Conservation (phyloP, 2,888 invertebrate genomes). For the Iselma pallidipennis region DNA sequence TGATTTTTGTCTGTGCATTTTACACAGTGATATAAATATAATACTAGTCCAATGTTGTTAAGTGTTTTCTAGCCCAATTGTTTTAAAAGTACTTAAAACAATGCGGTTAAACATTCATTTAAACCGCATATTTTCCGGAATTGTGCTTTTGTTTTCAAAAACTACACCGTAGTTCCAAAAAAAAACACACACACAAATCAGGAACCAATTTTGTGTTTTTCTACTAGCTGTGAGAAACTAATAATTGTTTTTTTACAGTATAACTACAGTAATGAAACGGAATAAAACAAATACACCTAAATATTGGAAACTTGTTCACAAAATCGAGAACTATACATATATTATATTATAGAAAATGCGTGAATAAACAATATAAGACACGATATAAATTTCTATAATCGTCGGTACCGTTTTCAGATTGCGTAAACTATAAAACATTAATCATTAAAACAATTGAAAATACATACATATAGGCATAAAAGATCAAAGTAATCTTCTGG, state of each 20-base stretch:
- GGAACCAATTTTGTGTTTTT: too few species aligned
- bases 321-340: background rate
- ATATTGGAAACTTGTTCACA: too few species aligned
- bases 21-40: background rate
- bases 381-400: conserved; percentile 19
- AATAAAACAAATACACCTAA: too few species aligned
- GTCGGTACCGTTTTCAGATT: conserved; percentile 16
- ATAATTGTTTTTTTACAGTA: background rate
- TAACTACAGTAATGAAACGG: too few species aligned
- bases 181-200: too few species aligned
- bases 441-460: conserved; percentile 25
- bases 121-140: conserved; percentile 5
- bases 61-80: conserved; percentile 2
- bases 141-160: background rate
- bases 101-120: background rate
- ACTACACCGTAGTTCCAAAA: too few species aligned
- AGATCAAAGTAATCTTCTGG: background rate
- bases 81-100: background rate
- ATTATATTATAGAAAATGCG: background rate
- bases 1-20: background rate
- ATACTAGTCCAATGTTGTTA: background rate
- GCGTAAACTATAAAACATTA: conserved; percentile 17
- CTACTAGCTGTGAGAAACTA: background rate
- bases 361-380: conserved; percentile 2
- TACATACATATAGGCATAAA: too few species aligned